A percentile compares a stretch with the other conserved stretches of the same genome.
These are phyloP conservation scores for Amazona finschi DNA, from an alignment of 2,797 vertebrate genomes.

Conservation along the genomic window DNA sequence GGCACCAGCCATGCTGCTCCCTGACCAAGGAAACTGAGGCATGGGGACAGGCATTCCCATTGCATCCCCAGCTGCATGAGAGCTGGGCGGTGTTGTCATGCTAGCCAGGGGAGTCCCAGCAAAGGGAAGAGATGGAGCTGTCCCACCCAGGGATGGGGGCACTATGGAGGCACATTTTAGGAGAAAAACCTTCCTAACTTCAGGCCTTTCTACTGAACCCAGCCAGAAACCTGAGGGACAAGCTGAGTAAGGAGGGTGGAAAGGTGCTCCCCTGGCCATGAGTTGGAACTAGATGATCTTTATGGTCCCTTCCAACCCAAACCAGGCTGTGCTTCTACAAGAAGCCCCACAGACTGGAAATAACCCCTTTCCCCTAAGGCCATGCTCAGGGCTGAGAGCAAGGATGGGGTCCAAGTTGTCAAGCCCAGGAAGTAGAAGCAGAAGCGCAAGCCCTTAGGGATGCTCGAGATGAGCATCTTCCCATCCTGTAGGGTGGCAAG, in stretches of 20 bases:
- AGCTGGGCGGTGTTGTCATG: background rate
- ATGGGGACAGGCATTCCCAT: background rate
- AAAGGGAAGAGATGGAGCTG: background rate
- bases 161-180: background rate
- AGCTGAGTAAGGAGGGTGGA: background rate
- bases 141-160: background rate
- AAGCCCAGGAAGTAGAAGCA: background rate
- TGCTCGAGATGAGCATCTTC: background rate
- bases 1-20: background rate
- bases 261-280: background rate
- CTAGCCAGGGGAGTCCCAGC: background rate
- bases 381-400: background rate
- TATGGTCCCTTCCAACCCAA: background rate
- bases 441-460: background rate
- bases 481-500: background rate
- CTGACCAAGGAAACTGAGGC: background rate
- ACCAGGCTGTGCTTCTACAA: background rate
- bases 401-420: background rate
- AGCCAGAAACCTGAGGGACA: background rate
- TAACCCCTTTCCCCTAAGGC: rapidly evolving
- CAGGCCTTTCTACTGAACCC: background rate
- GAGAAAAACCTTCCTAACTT: background rate
- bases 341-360: background rate
- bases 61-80: rapidly evolving
- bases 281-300: background rate